phyloP scores from a whole-genome alignment of 2,888 invertebrate genomes.

The Leucozona laternaria region DNA sequence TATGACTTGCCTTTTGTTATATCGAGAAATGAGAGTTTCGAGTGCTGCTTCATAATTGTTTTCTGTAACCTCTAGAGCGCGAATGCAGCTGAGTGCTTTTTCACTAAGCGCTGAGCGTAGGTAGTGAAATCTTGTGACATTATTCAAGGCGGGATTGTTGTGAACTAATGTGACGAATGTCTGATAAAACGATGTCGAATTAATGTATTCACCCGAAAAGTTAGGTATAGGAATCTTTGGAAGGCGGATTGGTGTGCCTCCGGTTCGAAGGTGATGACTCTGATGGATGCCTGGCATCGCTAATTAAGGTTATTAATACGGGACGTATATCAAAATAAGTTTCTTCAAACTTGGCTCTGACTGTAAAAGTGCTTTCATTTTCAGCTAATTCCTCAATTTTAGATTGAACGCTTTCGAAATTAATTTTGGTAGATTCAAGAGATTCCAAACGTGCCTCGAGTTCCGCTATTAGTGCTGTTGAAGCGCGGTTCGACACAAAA shows the following conservation, averaged over 20 bases:
- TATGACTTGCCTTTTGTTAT: background rate
- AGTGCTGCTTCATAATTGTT: conserved; percentile 14
- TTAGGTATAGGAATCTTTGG: conserved; percentile 12
- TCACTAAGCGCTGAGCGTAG: conserved; percentile 17
- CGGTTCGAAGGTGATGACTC: background rate
- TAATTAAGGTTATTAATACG: background rate
- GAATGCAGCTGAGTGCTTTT: conserved; percentile 13
- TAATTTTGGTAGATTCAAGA: background rate
- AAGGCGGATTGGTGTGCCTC: conserved; percentile 11
- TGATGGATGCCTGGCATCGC: background rate
- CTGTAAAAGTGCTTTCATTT: background rate
- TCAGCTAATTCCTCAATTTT: background rate
- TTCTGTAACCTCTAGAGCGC: conserved; percentile 16
- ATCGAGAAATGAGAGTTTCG: conserved; percentile 1
- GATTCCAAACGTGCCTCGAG: background rate
- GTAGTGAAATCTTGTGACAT: conserved; percentile 8
- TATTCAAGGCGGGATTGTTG: too few species aligned
- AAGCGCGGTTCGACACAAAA: background rate
- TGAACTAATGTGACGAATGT: conserved; percentile 8
- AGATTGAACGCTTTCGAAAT: background rate
- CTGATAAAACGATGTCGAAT: conserved; percentile 15
- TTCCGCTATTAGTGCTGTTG: background rate
- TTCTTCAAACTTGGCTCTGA: background rate
- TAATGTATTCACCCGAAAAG: conserved; percentile 7
- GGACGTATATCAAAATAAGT: background rate